These are phyloP conservation scores for Hypothenemus hampei DNA, from an alignment of 1,140 invertebrate genomes.

Conservation along the genomic window DNA sequence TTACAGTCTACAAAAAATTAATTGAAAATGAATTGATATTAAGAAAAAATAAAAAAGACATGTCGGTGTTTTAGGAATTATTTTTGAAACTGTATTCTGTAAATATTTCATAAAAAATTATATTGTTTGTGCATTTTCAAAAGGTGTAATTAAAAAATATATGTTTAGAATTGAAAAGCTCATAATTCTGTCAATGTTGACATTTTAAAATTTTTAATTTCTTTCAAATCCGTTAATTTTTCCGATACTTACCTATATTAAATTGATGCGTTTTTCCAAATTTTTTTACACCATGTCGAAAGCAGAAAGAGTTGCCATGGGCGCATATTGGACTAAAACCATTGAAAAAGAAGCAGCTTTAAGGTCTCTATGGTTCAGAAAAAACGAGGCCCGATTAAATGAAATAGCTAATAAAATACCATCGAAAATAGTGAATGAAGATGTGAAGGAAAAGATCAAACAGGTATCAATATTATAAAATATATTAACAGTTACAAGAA, in stretches of 20 bases:
- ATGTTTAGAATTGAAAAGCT: too few species aligned
- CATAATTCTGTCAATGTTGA: too few species aligned
- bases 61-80: slow-evolving; percentile 57
- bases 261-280: too few species aligned
- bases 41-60: slow-evolving; percentile 62
- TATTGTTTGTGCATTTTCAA: too few species aligned
- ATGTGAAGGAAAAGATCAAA: slow-evolving; percentile 33
- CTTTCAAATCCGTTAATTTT: too few species aligned
- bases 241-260: too few species aligned
- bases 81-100: neutral
- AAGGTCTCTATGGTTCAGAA: slow-evolving; percentile 36
- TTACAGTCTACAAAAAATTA: slow-evolving; percentile 58
- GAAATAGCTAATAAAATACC: slow-evolving; percentile 31
- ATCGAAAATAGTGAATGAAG: slow-evolving; percentile 30
- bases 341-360: slow-evolving; percentile 36
- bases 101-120: too few species aligned
- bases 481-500: neutral
- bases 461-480: slow-evolving; percentile 10
- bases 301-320: slow-evolving; percentile 12
- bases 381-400: slow-evolving; percentile 34
- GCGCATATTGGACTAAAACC: slow-evolving; percentile 27
- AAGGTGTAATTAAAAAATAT: too few species aligned
- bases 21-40: slow-evolving; percentile 65
- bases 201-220: too few species aligned
- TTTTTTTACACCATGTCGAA: slow-evolving; percentile 23